Conservation (phyloP, 2,888 invertebrate genomes). For the Adelphocoris suturalis region DNA sequence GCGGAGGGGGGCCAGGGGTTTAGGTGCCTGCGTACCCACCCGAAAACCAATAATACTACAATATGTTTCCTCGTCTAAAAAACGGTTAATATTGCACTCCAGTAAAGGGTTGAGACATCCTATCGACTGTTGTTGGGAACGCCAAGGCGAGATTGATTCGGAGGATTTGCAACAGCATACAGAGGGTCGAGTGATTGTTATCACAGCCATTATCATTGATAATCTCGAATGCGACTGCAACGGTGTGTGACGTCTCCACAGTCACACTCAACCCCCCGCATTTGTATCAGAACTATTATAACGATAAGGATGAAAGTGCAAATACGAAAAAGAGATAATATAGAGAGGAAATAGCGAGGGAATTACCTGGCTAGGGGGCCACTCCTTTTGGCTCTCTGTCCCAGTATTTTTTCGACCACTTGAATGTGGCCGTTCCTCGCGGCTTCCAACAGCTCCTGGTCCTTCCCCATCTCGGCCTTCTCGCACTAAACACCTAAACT, state of each 20-base stretch:
- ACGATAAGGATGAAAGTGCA: background rate
- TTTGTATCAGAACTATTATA: background rate
- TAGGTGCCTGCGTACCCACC: background rate
- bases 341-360: slow-evolving; percentile 12
- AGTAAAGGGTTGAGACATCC: background rate
- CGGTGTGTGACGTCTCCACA: background rate
- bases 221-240: background rate
- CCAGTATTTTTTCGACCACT: slow-evolving; percentile 93
- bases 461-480: slow-evolving; percentile 90
- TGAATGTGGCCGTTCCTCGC: slow-evolving; percentile 94
- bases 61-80: background rate
- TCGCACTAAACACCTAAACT: slow-evolving; percentile 52
- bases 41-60: background rate
- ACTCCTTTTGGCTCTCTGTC: slow-evolving; percentile 93
- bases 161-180: background rate
- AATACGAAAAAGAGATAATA: slow-evolving; percentile 14
- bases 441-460: slow-evolving; percentile 97
- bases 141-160: background rate
- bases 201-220: slow-evolving; percentile 66
- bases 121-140: too few species aligned
- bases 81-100: background rate
- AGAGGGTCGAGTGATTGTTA: slow-evolving; percentile 47
- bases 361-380: slow-evolving; percentile 94
- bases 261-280: background rate
- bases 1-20: background rate